Percentiles rank a stretch among this genome's conserved stretches.
These are phyloP conservation scores for Neodiprion virginianus DNA, from an alignment of 1,140 invertebrate species.

Conservation along the genomic window DNA sequence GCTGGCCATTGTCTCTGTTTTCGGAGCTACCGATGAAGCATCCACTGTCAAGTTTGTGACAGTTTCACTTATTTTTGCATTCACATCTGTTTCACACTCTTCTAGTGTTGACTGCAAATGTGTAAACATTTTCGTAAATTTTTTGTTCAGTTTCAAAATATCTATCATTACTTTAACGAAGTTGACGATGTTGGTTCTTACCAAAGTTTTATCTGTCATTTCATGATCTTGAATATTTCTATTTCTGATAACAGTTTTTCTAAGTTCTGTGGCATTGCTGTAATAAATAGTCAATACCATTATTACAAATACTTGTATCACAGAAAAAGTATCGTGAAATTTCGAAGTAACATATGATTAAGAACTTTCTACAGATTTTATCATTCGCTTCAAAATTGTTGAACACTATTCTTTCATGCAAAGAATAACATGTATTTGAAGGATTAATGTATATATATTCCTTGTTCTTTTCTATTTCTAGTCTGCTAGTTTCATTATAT, in stretches of 20 bases:
- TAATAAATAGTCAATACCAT: neutral
- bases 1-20: constrained; percentile 42
- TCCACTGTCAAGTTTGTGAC: neutral
- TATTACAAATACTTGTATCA: constrained; percentile 6
- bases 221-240: constrained; percentile 28
- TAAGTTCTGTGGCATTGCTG: constrained; percentile 24
- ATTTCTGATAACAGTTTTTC: constrained; percentile 28
- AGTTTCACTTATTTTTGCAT: constrained; percentile 19
- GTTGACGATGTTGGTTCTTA: constrained; percentile 17
- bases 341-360: too few species aligned
- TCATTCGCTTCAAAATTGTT: too few species aligned
- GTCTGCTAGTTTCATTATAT: constrained; percentile 27
- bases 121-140: neutral
- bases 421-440: too few species aligned
- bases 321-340: too few species aligned
- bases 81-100: constrained; percentile 26
- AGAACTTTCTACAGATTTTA: too few species aligned
- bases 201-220: constrained; percentile 35
- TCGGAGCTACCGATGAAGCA: neutral
- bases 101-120: constrained; percentile 31
- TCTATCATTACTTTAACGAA: too few species aligned
- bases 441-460: too few species aligned
- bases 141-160: neutral
- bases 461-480: constrained; percentile 16
- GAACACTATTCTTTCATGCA: too few species aligned